Evolutionary conservation across 1,140 invertebrate species (phyloP).

Genomic region (Drosophila fuyamai): DNA sequence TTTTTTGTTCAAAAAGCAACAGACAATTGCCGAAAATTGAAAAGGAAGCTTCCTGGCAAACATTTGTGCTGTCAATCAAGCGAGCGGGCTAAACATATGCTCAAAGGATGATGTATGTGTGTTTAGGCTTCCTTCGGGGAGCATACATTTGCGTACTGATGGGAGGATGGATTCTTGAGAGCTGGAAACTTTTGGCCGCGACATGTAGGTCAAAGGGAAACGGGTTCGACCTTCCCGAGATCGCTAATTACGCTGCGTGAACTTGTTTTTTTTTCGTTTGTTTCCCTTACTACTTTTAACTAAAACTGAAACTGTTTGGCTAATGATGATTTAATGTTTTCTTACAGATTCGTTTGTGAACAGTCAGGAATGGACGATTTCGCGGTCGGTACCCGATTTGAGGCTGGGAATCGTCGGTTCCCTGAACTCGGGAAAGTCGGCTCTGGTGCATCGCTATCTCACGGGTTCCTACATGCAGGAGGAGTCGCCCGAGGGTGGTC

Average conservation of each 20-base stretch:
- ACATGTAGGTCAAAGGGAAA: constrained; percentile 68
- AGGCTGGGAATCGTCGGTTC: constrained; percentile 98
- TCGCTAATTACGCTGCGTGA: constrained; percentile 64
- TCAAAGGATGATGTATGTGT: constrained; percentile 49
- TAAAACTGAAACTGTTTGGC: constrained; percentile 32
- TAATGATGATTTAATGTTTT: constrained; percentile 68
- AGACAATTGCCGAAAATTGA: constrained; percentile 67
- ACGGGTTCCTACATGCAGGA: constrained; percentile 99
- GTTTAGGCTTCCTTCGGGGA: constrained; percentile 9
- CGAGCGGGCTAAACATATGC: constrained; percentile 19
- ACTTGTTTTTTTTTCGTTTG: constrained; percentile 68
- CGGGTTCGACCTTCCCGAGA: constrained; percentile 33
- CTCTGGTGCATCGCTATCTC: constrained; percentile 98
- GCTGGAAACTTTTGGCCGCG: constrained; percentile 58
- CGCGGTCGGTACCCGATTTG: constrained; percentile 96
- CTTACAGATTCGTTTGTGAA: constrained; percentile 99
- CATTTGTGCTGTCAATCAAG: constrained; percentile 72
- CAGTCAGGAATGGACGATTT: constrained; percentile 99
- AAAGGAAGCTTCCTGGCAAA: constrained; percentile 45
- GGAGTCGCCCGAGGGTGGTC: constrained; percentile 99
- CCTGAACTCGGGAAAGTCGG: constrained; percentile 97
- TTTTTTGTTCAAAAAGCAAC: constrained; percentile 4
- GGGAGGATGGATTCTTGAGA: constrained; percentile 34
- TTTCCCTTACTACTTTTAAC: background rate
- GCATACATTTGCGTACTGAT: constrained; percentile 75